phyloP scores from a whole-genome alignment of 2,888 invertebrate species.

The Pachliopta kotzebuea region DNA sequence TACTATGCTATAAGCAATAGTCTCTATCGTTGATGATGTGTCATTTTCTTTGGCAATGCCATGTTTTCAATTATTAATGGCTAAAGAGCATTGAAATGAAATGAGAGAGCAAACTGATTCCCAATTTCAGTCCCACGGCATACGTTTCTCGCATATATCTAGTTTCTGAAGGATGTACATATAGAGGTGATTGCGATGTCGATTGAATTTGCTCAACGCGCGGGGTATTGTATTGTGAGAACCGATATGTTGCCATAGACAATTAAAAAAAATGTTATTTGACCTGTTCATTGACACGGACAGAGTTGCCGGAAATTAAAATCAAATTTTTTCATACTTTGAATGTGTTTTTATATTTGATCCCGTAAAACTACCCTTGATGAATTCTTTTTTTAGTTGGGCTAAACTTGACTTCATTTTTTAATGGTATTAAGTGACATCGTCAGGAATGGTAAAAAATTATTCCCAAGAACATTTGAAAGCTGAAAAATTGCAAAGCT shows the following conservation, averaged over 20 bases:
- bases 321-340: conserved; percentile 72
- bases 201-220: conserved; percentile 23
- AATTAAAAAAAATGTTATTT: conserved; percentile 15
- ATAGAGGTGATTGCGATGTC: conserved; percentile 20
- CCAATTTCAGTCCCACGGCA: conserved; percentile 15
- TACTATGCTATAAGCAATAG: no score
- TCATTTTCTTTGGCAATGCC: not conserved
- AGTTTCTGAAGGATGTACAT: conserved; percentile 28
- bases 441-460: no score
- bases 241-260: conserved; percentile 31
- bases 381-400: no score
- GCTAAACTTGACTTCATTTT: no score
- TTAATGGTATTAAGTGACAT: no score
- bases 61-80: not conserved
- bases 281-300: conserved; percentile 57
- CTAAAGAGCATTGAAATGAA: conserved; percentile 21
- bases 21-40: no score
- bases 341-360: conserved; percentile 44
- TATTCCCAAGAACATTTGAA: no score
- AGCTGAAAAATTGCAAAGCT: no score
- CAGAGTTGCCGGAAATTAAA: conserved; percentile 61
- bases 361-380: not conserved
- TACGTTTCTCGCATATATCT: conserved; percentile 28
- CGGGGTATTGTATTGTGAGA: conserved; percentile 38
- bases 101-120: conserved; percentile 16